These are phyloP conservation scores for Mungos mungo DNA, from an alignment of 2,113 vertebrate species.

Conservation along the genomic window DNA sequence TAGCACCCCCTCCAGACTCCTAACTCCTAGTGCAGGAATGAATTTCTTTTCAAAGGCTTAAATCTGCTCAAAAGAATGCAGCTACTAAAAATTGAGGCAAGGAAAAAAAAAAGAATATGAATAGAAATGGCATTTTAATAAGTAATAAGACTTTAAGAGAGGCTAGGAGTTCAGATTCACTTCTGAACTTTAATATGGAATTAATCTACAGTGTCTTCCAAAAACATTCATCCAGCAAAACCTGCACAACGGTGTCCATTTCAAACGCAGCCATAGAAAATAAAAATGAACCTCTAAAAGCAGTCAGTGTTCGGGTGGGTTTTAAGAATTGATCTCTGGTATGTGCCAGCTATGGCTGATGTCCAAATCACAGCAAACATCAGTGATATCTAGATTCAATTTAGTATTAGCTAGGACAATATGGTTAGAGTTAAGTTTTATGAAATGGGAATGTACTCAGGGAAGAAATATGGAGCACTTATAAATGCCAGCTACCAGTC, in stretches of 20 bases:
- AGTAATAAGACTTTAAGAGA: conserved; percentile 61
- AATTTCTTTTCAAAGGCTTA: conserved; percentile 57
- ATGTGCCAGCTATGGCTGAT: not conserved
- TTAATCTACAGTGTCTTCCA: conserved; percentile 52
- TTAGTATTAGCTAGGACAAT: not conserved
- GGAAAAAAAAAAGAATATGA: conserved; percentile 53
- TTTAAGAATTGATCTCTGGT: conserved; percentile 25
- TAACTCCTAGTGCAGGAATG: not conserved
- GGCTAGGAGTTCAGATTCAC: conserved; percentile 33
- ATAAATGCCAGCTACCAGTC: not conserved
- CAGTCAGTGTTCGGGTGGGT: not conserved
- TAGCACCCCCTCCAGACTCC: not conserved
- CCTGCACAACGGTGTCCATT: not conserved
- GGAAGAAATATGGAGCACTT: not conserved
- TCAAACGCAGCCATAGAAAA: conserved; percentile 44
- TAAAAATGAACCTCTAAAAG: conserved; percentile 41
- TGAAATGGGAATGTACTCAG: conserved; percentile 5
- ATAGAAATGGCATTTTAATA: conserved; percentile 75
- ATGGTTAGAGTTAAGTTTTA: not conserved
- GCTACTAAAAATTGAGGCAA: conserved; percentile 54
- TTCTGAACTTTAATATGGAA: conserved; percentile 55
- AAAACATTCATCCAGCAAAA: not conserved
- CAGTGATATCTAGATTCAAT: not conserved
- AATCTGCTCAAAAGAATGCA: conserved; percentile 51
- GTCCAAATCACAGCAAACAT: conserved; percentile 6